Base-by-base conservation (phyloP, 2,113 vertebrate species). In the Phycodurus eques region DNA sequence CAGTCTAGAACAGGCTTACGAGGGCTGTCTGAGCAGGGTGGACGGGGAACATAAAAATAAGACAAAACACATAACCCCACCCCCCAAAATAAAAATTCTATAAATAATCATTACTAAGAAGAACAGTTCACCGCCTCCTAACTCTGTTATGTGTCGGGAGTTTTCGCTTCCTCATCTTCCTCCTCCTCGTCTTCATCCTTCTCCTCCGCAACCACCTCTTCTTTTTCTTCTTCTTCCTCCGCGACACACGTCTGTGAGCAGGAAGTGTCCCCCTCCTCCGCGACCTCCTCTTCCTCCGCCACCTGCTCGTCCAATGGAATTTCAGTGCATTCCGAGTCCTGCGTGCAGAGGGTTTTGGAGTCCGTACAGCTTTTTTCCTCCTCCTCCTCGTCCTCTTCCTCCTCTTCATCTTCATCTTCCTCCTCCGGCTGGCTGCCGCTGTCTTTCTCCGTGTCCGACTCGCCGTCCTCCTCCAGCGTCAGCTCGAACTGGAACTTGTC, bases 401-500 rank as follows among this genome's bases (percentile, higher is more conserved):
- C 96, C 62, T 97, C 96, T 0, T 95, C 96, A 0, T 84, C 83
- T 9, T 88, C 84, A 3, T 95, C 95, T 3, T 93, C 92, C 83
- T 98, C 96, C 77, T 99, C 96, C 1, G 96, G 95, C 81, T 97
- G 98, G 91, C 96, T 98, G 68, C 95, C 95, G 74, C 96, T 97
- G 92, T 98, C 96, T 83, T 99, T 98, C 84, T 99, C 97, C 0
- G 96, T 98, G 87, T 98, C 97, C 2, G 96, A 98, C 84, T 98
- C 97, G 1, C 95, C 95, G 0, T 98, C 96, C 90, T 99, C 98
- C 83, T 99, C 96, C 77, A 99, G 90, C 11, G 98, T 99, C 72
- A 99, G 93, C 86, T 99, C 97, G 83, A 99, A 99, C 87, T 99
- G 98, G 92, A 99, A 99, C 91, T 99, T 99, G 85, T 99, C 98